A percentile compares a stretch with the other conserved stretches of the same genome.
These are phyloP conservation scores for Cinara cedri DNA, from an alignment of 2,888 invertebrate species.

Conservation along the genomic window DNA sequence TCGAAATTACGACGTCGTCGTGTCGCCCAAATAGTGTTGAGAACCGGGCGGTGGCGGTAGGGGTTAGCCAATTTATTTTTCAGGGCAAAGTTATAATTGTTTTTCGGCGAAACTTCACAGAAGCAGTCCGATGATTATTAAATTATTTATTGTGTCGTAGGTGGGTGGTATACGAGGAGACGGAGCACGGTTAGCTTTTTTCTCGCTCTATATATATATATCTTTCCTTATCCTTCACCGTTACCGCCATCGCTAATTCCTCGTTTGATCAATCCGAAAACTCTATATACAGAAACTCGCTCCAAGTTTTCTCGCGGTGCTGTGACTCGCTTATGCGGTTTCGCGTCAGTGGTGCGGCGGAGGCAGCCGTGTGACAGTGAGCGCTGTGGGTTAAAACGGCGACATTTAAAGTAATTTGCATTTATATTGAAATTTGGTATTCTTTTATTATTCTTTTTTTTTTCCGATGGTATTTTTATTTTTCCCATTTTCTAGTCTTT, in stretches of 20 bases:
- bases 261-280: constrained; percentile 43
- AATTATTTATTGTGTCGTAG: constrained; percentile 47
- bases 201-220: no score
- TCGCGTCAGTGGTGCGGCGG: background rate
- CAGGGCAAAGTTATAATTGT: constrained; percentile 47
- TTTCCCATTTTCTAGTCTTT: constrained; percentile 5
- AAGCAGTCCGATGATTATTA: constrained; percentile 47
- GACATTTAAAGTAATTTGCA: constrained; percentile 55
- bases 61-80: constrained; percentile 49
- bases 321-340: constrained; percentile 16
- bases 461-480: background rate
- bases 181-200: background rate
- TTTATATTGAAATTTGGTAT: constrained; percentile 53
- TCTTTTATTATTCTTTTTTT: no score
- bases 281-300: constrained; percentile 2
- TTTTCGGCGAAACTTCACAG: constrained; percentile 42
- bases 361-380: constrained; percentile 30
- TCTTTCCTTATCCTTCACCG: background rate
- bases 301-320: background rate
- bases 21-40: constrained; percentile 31
- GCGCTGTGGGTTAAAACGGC: constrained; percentile 36
- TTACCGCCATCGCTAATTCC: constrained; percentile 35
- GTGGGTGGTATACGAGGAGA: background rate
- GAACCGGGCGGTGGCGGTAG: background rate
- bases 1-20: constrained; percentile 20